These are phyloP conservation scores for Pseudococcus viburni DNA, from an alignment of 2,888 invertebrate genomes.

Conservation along the genomic window DNA sequence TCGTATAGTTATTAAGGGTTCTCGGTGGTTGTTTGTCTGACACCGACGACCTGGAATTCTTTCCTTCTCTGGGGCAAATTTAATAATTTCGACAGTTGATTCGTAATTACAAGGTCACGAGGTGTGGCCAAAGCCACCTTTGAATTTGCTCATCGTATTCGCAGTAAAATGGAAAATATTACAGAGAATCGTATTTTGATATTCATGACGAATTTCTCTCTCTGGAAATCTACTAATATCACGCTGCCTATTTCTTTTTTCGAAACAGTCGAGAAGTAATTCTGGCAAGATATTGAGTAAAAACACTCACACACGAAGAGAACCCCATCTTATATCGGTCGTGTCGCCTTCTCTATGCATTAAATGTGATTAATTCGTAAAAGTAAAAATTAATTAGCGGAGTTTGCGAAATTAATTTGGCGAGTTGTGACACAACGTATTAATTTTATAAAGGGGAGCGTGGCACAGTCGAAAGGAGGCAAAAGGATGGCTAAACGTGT, in stretches of 20 bases:
- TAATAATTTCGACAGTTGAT: slow-evolving; percentile 12
- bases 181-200: not conserved
- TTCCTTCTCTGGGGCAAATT: not conserved
- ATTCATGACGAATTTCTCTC: not conserved
- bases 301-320: not conserved
- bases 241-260: not conserved
- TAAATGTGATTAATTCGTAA: slow-evolving; percentile 44
- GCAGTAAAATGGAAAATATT: not conserved
- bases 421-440: slow-evolving; percentile 35
- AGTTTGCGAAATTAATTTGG: slow-evolving; percentile 48
- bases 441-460: not conserved
- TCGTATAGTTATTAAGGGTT: not conserved
- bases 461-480: not conserved
- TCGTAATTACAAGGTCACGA: not conserved
- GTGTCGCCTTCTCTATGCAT: not conserved
- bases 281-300: slow-evolving; percentile 1
- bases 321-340: not conserved
- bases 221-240: not conserved
- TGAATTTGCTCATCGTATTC: too few species aligned
- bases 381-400: slow-evolving; percentile 40
- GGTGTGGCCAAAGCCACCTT: not conserved
- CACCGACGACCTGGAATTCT: not conserved
- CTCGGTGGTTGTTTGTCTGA: not conserved
- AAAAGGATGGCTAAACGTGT: not conserved
- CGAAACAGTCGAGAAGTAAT: not conserved